A percentile compares a stretch with the other conserved stretches of the same genome.
Conservation (phyloP, 2,113 vertebrate genomes). For the Aspiorhynchus laticeps region DNA sequence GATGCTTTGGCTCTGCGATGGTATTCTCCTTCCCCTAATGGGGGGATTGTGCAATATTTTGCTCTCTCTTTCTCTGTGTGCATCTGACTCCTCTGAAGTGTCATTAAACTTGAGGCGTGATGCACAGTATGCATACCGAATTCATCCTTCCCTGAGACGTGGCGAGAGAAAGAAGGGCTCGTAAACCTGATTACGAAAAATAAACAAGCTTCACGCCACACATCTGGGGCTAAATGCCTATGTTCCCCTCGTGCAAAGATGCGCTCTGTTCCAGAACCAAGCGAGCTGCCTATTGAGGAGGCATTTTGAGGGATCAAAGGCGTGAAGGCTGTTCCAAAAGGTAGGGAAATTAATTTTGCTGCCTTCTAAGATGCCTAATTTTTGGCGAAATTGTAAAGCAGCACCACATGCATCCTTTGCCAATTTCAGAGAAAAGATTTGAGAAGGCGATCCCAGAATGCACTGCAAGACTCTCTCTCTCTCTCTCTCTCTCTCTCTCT, state of each 20-base stretch:
- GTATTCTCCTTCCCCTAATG: constrained; percentile 28
- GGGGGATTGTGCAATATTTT: constrained; percentile 24
- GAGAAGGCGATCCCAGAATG: not conserved
- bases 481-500: too few relatives aligned
- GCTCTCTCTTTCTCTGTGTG: constrained; percentile 20
- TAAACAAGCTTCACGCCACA: constrained; percentile 25
- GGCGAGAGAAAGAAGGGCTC: constrained; percentile 7
- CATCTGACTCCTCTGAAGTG: constrained; percentile 29
- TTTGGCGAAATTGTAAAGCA: constrained; percentile 18
- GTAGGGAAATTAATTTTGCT: constrained; percentile 1
- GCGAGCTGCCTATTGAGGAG: not conserved
- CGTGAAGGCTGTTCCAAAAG: constrained; percentile 6
- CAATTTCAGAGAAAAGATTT: not conserved
- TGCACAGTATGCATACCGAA: constrained; percentile 23
- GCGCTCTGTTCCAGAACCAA: not conserved
- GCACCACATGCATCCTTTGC: not conserved
- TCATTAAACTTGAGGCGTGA: constrained; percentile 56
- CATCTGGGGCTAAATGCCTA: constrained; percentile 3
- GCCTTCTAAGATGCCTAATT: not conserved
- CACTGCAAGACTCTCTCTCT: too few relatives aligned
- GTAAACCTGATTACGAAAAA: constrained; percentile 43
- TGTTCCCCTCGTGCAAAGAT: constrained; percentile 18
- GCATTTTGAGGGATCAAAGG: constrained; percentile 23
- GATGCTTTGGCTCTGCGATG: constrained; percentile 17
- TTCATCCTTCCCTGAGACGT: constrained; percentile 14